Percentiles rank a stretch among this genome's conserved stretches.
Conservation (phyloP, 1,140 invertebrate genomes). For the Drosophila pallidifrons region DNA sequence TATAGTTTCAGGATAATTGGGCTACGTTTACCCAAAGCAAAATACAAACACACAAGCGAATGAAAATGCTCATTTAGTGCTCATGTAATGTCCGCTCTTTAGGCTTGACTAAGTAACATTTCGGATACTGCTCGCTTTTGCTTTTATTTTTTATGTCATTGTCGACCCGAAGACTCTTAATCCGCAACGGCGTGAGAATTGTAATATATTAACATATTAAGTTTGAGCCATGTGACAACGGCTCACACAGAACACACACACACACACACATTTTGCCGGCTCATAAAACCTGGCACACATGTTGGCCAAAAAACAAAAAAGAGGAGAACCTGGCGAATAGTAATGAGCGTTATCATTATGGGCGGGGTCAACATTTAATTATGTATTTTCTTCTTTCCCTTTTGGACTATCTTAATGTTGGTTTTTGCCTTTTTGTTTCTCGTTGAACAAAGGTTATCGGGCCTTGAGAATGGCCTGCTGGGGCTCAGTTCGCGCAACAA, state of each 20-base stretch:
- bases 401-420: too few species aligned
- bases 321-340: background rate
- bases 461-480: conserved; percentile 93
- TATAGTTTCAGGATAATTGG: conserved; percentile 8
- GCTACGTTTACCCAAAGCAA: background rate
- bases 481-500: conserved; percentile 90
- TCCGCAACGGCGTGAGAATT: conserved; percentile 8
- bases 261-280: conserved; percentile 10
- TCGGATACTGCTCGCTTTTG: background rate
- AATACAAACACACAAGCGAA: background rate
- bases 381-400: conserved; percentile 49
- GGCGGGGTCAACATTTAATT: conserved; percentile 35
- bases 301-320: conserved; percentile 15
- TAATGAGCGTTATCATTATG: conserved; percentile 14
- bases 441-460: conserved; percentile 88
- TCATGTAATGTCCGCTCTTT: background rate
- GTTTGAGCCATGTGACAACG: conserved; percentile 54
- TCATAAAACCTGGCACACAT: conserved; percentile 66
- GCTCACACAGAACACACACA: background rate
- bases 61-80: background rate
- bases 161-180: background rate
- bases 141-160: background rate
- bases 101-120: conserved; percentile 6
- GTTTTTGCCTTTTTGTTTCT: conserved; percentile 21
- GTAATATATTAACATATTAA: conserved; percentile 59